Evolutionary conservation across 1,140 invertebrate genomes (phyloP).

Genomic region (Nasonia giraulti): DNA sequence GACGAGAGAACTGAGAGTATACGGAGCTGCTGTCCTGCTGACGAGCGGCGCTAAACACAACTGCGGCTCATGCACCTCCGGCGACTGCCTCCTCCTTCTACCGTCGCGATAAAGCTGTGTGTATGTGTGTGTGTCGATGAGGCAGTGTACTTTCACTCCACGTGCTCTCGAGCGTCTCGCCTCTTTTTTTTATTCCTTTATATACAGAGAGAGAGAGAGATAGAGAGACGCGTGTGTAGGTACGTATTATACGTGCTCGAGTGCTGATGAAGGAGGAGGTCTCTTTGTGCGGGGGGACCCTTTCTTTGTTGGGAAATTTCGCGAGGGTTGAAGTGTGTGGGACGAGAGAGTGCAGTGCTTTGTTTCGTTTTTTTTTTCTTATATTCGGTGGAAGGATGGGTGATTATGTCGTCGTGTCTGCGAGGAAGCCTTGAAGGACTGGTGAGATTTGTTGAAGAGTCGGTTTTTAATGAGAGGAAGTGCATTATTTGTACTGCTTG

Average conservation of each 20-base stretch:
- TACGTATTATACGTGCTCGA: background rate
- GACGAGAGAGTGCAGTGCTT: background rate
- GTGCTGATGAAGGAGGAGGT: too few relatives aligned
- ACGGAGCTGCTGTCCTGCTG: background rate
- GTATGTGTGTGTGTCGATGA: background rate
- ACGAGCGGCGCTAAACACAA: background rate
- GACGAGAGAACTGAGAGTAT: background rate
- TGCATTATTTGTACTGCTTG: too few relatives aligned
- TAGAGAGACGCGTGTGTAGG: background rate
- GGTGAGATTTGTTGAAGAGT: background rate
- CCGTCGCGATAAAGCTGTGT: background rate
- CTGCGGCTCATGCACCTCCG: slow-evolving; percentile 1
- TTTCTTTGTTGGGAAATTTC: slow-evolving; percentile 1
- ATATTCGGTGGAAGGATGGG: background rate
- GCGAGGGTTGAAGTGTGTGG: background rate
- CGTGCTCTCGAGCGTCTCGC: background rate
- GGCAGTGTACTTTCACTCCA: background rate
- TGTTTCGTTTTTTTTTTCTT: background rate
- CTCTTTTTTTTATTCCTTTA: background rate
- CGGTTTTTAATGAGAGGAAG: too few relatives aligned
- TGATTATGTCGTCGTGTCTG: too few relatives aligned
- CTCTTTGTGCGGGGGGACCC: background rate
- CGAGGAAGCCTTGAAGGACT: too few relatives aligned
- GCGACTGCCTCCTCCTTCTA: background rate
- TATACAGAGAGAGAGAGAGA: background rate